phyloP scores from a whole-genome alignment of 1,140 invertebrate genomes.

The Nasonia giraulti region DNA sequence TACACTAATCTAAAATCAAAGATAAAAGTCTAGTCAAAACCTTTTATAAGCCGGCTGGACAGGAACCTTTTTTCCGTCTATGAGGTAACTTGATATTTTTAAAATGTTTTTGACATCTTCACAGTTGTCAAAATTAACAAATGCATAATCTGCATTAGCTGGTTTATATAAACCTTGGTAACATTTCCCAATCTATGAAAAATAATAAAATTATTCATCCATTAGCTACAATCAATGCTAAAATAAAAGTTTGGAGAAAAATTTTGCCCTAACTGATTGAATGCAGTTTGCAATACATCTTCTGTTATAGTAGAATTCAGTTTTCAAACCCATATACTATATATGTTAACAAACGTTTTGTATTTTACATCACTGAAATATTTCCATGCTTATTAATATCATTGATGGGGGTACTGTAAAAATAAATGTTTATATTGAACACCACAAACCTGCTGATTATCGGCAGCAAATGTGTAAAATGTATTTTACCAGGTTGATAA shows the following conservation, averaged over 20 bases:
- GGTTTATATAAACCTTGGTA: neutral
- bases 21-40: neutral
- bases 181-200: neutral
- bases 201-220: neutral
- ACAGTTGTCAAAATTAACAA: neutral
- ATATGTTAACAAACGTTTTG: neutral
- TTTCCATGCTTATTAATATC: too few relatives aligned
- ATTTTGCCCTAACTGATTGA: constrained; percentile 5
- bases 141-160: neutral
- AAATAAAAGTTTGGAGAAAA: neutral
- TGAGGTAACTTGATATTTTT: neutral
- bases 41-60: neutral
- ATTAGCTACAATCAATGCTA: neutral
- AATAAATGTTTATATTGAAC: too few relatives aligned
- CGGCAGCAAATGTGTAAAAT: neutral
- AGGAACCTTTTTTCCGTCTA: neutral
- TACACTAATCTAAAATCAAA: neutral
- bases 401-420: too few relatives aligned
- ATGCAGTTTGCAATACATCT: neutral
- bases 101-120: neutral
- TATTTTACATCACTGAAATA: neutral
- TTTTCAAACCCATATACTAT: neutral
- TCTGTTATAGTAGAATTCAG: neutral
- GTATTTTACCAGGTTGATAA: neutral
- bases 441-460: too few relatives aligned